Evolutionary conservation across 2,797 vertebrate species (phyloP).

Genomic region (Poeciliopsis infans): DNA sequence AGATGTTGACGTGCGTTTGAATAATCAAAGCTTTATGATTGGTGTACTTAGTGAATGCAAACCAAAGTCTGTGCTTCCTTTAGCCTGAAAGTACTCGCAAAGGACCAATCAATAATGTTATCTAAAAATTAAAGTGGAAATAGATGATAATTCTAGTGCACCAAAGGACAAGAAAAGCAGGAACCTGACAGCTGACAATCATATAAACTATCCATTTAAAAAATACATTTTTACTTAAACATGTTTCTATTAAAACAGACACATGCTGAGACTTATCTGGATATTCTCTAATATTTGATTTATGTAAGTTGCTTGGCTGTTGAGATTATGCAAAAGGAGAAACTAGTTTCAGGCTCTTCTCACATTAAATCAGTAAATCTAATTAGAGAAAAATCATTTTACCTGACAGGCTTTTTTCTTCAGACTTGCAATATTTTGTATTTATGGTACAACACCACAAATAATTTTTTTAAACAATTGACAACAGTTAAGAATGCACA

Average conservation of each 20-base stretch:
- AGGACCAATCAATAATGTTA: neutral
- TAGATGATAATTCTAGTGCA: neutral
- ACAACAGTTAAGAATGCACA: too few species aligned
- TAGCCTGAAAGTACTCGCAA: neutral
- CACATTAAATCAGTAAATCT: neutral
- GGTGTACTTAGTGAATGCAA: neutral
- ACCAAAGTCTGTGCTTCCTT: neutral
- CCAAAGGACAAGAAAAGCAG: neutral
- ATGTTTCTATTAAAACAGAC: neutral
- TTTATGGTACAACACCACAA: too few species aligned
- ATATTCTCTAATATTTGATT: too few species aligned
- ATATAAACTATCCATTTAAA: neutral
- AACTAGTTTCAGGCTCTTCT: neutral
- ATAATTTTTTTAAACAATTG: too few species aligned
- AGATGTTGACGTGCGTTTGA: neutral
- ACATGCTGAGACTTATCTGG: neutral
- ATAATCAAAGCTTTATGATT: neutral
- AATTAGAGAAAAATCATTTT: neutral
- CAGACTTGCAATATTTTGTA: too few species aligned
- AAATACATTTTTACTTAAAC: too few species aligned
- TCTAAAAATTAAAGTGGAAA: neutral
- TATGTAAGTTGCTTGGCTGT: too few species aligned
- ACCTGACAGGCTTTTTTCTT: too few species aligned
- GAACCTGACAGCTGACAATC: neutral
- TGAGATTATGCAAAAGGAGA: neutral